These are phyloP conservation scores for Campoplex capitator DNA, from an alignment of 2,888 invertebrate genomes.

Conservation along the genomic window DNA sequence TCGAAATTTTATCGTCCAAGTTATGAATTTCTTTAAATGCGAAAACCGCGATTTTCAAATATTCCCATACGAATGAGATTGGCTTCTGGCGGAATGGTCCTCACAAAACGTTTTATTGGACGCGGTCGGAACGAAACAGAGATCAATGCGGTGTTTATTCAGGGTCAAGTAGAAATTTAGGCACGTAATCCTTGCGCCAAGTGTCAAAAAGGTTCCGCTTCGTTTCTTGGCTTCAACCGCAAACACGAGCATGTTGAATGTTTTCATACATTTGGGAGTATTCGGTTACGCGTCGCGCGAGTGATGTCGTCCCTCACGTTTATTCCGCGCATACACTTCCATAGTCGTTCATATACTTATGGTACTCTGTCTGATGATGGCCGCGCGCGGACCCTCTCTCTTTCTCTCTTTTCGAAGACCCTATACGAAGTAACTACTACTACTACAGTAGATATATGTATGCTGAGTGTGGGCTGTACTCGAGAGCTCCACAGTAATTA, in stretches of 20 bases:
- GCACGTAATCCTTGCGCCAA: constrained; percentile 53
- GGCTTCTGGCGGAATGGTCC: neutral
- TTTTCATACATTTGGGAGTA: constrained; percentile 59
- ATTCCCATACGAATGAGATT: neutral
- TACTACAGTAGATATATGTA: constrained; percentile 16
- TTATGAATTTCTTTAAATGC: neutral
- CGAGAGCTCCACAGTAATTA: constrained; percentile 77
- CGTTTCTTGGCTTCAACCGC: constrained; percentile 27
- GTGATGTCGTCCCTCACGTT: constrained; percentile 17
- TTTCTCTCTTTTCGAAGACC: constrained; percentile 3
- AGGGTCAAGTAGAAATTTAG: constrained; percentile 39
- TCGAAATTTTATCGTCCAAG: neutral
- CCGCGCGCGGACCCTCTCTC: constrained; percentile 25
- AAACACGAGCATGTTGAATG: constrained; percentile 14
- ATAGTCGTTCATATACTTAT: constrained; percentile 39
- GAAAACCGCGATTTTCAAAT: neutral
- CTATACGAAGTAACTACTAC: constrained; percentile 18
- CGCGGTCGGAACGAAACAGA: constrained; percentile 11
- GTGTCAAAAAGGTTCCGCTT: constrained; percentile 44
- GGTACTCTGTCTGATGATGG: constrained; percentile 34
- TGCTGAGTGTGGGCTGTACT: constrained; percentile 75
- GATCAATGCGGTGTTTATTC: neutral
- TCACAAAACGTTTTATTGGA: neutral
- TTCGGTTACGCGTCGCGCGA: constrained; percentile 68
- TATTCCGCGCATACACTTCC: neutral